A percentile compares a stretch with the other conserved stretches of the same genome.
Evolutionary conservation across 2,797 vertebrate species (phyloP).

Genomic region (Coilia nasus): DNA sequence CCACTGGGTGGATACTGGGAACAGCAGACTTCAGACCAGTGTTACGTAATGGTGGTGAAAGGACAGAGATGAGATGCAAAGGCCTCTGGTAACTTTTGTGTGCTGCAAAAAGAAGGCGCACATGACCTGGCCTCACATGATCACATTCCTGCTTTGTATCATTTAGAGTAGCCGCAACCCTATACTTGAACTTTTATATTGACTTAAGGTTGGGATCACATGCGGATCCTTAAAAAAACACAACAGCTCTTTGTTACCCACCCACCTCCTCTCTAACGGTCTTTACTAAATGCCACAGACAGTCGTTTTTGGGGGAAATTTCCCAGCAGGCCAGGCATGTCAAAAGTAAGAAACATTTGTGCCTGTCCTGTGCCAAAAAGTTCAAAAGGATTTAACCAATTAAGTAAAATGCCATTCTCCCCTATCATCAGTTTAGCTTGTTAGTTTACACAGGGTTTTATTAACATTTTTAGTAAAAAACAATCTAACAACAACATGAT

Average conservation of each 20-base stretch:
- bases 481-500: no score
- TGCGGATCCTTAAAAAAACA: not conserved
- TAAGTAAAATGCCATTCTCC: not conserved
- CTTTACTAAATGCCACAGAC: not conserved
- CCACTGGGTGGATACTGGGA: not conserved
- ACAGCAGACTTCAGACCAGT: not conserved
- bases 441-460: no score
- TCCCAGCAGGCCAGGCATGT: not conserved
- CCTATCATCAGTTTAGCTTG: no score
- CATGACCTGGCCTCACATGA: not conserved
- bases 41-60: not conserved
- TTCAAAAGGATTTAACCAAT: not conserved
- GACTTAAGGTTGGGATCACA: slow-evolving; percentile 1
- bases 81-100: not conserved
- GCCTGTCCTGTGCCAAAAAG: not conserved
- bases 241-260: slow-evolving; percentile 1
- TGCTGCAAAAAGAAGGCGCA: not conserved
- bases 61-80: not conserved
- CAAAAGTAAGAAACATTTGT: not conserved
- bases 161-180: not conserved
- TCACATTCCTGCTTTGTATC: not conserved
- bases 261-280: not conserved
- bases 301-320: not conserved
- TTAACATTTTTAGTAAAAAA: no score
- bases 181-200: not conserved